Evolutionary conservation across 1,140 invertebrate species (phyloP), one percentile per base, ranked within the genome.

Genomic region (Hormaphis cornu): DNA sequence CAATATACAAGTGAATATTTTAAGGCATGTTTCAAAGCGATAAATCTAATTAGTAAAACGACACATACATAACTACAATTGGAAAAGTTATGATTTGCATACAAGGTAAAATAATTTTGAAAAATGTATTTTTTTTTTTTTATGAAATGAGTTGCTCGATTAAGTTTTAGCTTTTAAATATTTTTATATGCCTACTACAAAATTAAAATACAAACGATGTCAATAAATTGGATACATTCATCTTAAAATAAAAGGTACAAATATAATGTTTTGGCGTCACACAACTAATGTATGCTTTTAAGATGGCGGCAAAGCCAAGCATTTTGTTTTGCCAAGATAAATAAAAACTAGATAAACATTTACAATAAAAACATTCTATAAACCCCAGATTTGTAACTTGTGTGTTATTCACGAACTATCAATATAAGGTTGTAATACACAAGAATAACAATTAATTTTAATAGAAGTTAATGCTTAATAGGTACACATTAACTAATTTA

Each of bases 11-110:
- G 24, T 63, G 18, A 28, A 63, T 48, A 7, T 46, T 46, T 46
- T 44, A n/a, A 63, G 59, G 42, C 42, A 63, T 20, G 42, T 48
- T 44, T 48, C 30, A 63, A 63, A 48, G 59, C 59, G 16, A 28
- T 48, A 30, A 28, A 48, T 18, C 42, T 61, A 61, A 46, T 61
- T 61, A 61, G 9, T 61, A 30, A 20, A 63, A 63, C 33, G 26
- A 30, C 33, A 63, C 18, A 63, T 46, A 63, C 12, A 42, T 59
- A 42, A 56, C 9, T 33, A 63, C 16, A 48, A 48, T 28, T 61
- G 18, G 26, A 59, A 28, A 20, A 33, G 26, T 46, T 7, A 63
- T 28, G 16, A 44, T 63, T n/a, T 48, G 59, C 59, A 63, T 63
- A 59, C 14, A 63, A 48, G 26, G 26, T 63, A 63, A n/a, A 33